A percentile compares a stretch with the other conserved stretches of the same genome.
phyloP scores from a whole-genome alignment of 2,888 invertebrate species.

The Pyrrhia umbra region DNA sequence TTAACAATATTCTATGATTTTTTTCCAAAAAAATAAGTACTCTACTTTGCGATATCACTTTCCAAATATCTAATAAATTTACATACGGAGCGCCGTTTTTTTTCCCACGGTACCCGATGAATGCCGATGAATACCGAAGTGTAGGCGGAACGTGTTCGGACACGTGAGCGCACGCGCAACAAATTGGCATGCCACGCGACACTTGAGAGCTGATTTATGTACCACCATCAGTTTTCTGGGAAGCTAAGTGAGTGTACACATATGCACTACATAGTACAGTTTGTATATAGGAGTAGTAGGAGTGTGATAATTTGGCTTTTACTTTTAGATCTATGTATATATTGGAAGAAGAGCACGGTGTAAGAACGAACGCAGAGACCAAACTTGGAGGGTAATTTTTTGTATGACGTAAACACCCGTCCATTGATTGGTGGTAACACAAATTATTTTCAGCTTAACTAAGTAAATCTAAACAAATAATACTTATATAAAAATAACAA shows the following conservation, averaged over 20 bases:
- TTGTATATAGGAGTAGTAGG: too few species aligned
- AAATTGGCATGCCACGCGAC: slow-evolving; percentile 69
- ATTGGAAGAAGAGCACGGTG: too few species aligned
- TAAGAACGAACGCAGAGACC: too few species aligned
- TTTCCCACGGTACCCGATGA: slow-evolving; percentile 57
- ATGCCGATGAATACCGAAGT: slow-evolving; percentile 48
- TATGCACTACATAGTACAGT: too few species aligned
- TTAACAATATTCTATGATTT: too few species aligned
- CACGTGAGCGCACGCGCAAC: slow-evolving; percentile 58
- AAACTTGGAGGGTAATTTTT: too few species aligned
- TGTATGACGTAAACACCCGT: too few species aligned
- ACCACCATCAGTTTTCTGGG: slow-evolving; percentile 42
- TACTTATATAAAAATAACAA: neutral
- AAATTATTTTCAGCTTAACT: too few species aligned
- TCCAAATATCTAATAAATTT: slow-evolving; percentile 49
- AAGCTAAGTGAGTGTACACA: slow-evolving; percentile 26
- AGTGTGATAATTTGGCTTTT: too few species aligned
- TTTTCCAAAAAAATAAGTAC: slow-evolving; percentile 12
- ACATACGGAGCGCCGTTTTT: slow-evolving; percentile 36
- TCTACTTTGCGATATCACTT: slow-evolving; percentile 32
- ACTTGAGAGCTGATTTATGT: slow-evolving; percentile 56
- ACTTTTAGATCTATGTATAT: too few species aligned
- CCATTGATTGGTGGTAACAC: too few species aligned
- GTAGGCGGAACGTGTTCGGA: slow-evolving; percentile 55
- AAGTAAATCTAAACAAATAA: too few species aligned